Evolutionary conservation across 2,888 invertebrate species (phyloP).

Genomic region (Pecten maximus): DNA sequence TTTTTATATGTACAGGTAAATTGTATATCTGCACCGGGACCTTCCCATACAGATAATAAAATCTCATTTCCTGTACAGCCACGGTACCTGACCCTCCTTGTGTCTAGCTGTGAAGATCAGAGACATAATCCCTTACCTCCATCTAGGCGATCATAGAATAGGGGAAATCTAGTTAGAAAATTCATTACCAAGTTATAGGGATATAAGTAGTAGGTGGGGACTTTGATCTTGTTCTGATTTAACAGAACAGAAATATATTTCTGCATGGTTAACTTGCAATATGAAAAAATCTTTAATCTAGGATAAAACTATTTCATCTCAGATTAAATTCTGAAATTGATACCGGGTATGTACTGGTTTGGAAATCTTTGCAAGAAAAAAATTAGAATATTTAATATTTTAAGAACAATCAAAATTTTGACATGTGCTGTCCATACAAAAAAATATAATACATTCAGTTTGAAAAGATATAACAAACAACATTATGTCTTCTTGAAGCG

Average conservation of each 20-base stretch:
- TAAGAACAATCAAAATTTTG: no score
- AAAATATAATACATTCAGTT: no score
- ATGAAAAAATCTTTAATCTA: no score
- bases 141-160: background rate
- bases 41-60: background rate
- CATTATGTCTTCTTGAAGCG: no score
- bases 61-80: slow-evolving; percentile 4
- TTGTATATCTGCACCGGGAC: background rate
- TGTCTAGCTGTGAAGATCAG: background rate
- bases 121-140: background rate
- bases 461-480: no score
- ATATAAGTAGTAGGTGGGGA: background rate
- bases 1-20: background rate
- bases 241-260: background rate
- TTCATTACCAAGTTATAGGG: background rate
- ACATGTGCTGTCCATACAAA: no score
- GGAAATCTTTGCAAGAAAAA: no score
- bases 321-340: background rate
- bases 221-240: background rate
- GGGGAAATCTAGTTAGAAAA: background rate
- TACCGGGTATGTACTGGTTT: background rate
- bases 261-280: background rate
- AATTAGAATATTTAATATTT: no score
- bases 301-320: background rate
- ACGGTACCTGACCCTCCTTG: background rate